Evolutionary conservation across 2,113 vertebrate species (phyloP), one percentile per base, ranked within the genome.

Genomic region (Embiotoca jacksoni): DNA sequence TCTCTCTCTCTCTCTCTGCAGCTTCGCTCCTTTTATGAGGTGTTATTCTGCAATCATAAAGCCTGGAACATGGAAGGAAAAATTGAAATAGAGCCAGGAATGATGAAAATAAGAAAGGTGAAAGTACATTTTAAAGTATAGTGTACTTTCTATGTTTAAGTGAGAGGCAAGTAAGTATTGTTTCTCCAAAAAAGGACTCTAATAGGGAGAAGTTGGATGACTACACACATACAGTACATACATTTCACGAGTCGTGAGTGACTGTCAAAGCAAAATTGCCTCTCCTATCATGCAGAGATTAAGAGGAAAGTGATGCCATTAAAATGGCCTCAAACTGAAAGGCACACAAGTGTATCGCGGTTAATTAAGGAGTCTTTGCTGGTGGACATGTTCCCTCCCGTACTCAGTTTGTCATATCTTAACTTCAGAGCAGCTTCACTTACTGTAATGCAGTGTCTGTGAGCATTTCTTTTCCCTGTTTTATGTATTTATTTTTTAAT

Each of bases 1-100:
- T 23, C 23, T 23, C 23, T 23, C 23, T 23, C 23, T 23, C 23
- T 23, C 23, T 23, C 46, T 72, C 49, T 72, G 79, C 57, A 64
- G 57, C 65, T 68, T 52, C 54, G 69, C 81, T 65, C 36, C 58
- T 84, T 23, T 89, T 84, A 89, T 80, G 74, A 85, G 75, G 68
- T 55, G 54, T 59, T 33, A 52, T 82, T 86, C 72, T 60, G 70
- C 36, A 65, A 52, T 70, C 75, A 37, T 37, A 50, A 4, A 13
- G 14, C 7, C 39, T 55, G 35, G 3, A 72, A 62, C 39, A 72
- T 37, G n/a, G 57, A 69, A 36, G 11, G 11, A 69, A 60, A 60
- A 32, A 23, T 16, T 3, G 6, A 41, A 61, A 65, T n/a, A 60
- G 49, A 50, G n/a, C 7, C n/a, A n/a, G 49, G 6, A 3, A 7